Conservation (phyloP, 2,113 vertebrate species). For the Megaleporinus macrocephalus region DNA sequence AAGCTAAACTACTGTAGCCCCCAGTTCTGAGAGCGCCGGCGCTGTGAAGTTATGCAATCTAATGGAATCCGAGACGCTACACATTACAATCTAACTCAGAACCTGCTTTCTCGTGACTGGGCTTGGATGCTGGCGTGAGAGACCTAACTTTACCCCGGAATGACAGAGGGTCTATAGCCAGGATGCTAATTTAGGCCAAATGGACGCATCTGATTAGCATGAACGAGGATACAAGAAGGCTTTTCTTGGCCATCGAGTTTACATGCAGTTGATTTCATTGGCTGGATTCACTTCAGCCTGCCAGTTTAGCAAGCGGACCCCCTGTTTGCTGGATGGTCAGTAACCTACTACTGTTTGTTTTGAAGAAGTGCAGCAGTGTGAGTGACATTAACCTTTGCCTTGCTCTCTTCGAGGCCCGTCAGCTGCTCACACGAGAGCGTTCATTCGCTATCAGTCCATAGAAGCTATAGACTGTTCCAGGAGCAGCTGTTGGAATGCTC, state of each 20-base stretch:
- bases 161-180: background rate
- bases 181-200: slow-evolving; percentile 48
- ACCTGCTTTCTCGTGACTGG: slow-evolving; percentile 64
- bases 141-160: slow-evolving; percentile 39
- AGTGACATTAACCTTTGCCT: background rate
- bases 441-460: too few relatives aligned
- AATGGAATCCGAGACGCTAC: slow-evolving; percentile 62
- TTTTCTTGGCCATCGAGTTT: background rate
- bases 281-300: background rate
- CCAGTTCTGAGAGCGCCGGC: background rate
- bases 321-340: background rate
- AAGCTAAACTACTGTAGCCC: background rate
- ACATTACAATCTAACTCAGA: slow-evolving; percentile 62
- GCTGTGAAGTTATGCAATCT: slow-evolving; percentile 49
- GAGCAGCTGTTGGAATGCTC: background rate
- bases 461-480: background rate
- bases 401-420: background rate
- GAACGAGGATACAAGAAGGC: background rate
- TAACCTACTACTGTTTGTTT: background rate
- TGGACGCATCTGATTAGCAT: background rate
- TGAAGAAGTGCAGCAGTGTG: background rate
- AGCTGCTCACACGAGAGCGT: background rate
- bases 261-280: background rate
- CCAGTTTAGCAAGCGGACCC: background rate
- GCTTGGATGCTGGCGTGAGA: slow-evolving; percentile 39